Evolutionary conservation across 2,888 invertebrate genomes (phyloP), one percentile per base, ranked within the genome.

Genomic region (Copidosoma aretas): DNA sequence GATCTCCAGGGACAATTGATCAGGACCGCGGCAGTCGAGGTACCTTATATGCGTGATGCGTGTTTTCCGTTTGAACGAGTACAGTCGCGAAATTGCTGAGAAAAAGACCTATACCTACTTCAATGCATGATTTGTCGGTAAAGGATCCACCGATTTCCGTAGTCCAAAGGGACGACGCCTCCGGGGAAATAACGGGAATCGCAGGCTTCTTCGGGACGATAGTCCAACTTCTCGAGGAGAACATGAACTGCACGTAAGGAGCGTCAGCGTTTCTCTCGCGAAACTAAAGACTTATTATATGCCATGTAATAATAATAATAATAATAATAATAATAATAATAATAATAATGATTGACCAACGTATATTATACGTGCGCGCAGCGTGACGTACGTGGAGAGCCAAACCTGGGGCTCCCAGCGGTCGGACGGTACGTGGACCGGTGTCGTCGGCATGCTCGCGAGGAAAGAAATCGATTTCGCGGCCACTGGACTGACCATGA

Each of bases 221-320:
- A 12, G 70, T 83, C 56, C 70, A 78, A 43, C 74, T 83, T 39
- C 76, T 83, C 58, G 61, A 79, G 52, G 75, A 81, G 41, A 77
- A 76, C 64, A 76, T 82, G 76, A 83, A 83, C 73, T 83, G 82
- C 80, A 79, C 81, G 83, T 83, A 70, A 81, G 81, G 74, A 8
- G 32, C n/a, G n/a, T n/a, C n/a, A 32, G 32, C 32, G 3, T 32
- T 32, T 5, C 8, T 32, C 32, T n/a, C n/a, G n/a, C n/a, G n/a
- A n/a, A n/a, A n/a, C n/a, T n/a, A n/a, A n/a, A n/a, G n/a, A n/a
- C n/a, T n/a, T n/a, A n/a, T n/a, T n/a, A n/a, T n/a, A n/a, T n/a
- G n/a, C n/a, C n/a, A n/a, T n/a, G n/a, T n/a, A n/a, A n/a, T n/a
- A n/a, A n/a, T n/a, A n/a, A n/a, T n/a, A n/a, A n/a, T n/a, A n/a